Base-by-base conservation (phyloP, 2,113 vertebrate genomes). In the Corydoras maculifer region DNA sequence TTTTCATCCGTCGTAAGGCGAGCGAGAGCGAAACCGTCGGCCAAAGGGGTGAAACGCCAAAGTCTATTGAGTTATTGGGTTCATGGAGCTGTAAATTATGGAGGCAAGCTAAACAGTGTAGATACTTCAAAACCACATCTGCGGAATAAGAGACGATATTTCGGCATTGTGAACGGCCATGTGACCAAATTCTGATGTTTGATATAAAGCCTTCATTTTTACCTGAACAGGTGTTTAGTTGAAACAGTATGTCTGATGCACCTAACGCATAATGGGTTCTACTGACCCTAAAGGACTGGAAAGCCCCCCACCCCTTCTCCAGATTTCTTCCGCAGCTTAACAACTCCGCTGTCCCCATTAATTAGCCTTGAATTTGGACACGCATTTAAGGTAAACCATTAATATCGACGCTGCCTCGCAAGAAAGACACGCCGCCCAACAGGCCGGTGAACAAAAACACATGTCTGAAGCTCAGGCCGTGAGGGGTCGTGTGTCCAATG, bases 361-460 rank as follows among this genome's bases (percentile, higher is more conserved):
- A 86, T 82, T 86, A 91, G 88, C 82, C 82, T 72, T 78, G 85
- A 88, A 84, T 83, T 77, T 82, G 84, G 77, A 87, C 87, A 91
- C 89, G 90, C 84, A 85, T 87, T 87, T 83, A 72, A 83, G 91
- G 85, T 84, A 89, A 90, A 85, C 88, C 89, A 89, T 89, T 90
- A 90, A 91, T 90, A 91, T 86, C 88, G 86, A 85, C 78, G 77
- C 80, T 82, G 82, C 81, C 88, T 90, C 88, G 89, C 85, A 88
- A 94, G 88, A 95, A 92, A 94, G 91, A 93, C 91, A 93, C 90
- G 95, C 92, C 85, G 30, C 84, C 85, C 91, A 92, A 90, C 91
- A 93, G 90, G 93, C 91, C 86, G 89, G 80, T 94, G 94, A 95
- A 86, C 91, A 85, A 90, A 93, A 95, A 93, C 93, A 93, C 83